Evolutionary conservation across 2,888 invertebrate genomes (phyloP), one percentile per base, ranked within the genome.

Genomic region (Andrena hattorfiana): DNA sequence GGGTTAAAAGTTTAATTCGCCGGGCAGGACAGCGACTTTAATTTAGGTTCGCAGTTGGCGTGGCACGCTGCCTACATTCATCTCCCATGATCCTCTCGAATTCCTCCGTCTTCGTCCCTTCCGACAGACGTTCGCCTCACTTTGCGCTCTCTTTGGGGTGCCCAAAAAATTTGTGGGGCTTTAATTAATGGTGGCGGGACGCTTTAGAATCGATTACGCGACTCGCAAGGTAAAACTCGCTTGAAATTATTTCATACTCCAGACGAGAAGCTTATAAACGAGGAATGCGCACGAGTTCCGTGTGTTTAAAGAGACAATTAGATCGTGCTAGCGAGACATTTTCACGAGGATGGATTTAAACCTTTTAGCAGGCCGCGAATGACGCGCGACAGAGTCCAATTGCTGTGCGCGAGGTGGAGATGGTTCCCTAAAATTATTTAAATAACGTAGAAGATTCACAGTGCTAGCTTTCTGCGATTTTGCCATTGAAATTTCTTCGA

Each of bases 1-100:
- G 86, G 89, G 90, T 91, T 91, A 89, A 90, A 90, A 87, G 87
- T 86, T 89, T 87, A 84, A 91, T 87, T 90, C 80, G 77, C 85
- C 67, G 84, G 82, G 62, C 78, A 86, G 85, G 78, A 77, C 35
- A 78, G 78, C 72, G 87, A 87, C 87, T 88, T 83, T 87, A 90
- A 89, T 88, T 91, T 64, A 77, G 77, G 71, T 82, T 76, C 78
- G 66, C 83, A 59, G 83, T 49, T 51, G 66, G 62, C 81, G 66
- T 63, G 81, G 77, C 71, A 54, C 51, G 63, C 80, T 75, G 69
- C 89, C 89, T 87, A 89, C 89, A 73, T 78, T 81, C 85, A 88
- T 87, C 79, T 79, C 48, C 51, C 63, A 28, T 20, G 54, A 59
- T 54, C 20, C 23, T 16, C 62, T 42, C 1, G 42, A 16, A 42